A percentile compares a stretch with the other conserved stretches of the same genome.
These are phyloP conservation scores for Lamproptera curius DNA, from an alignment of 2,888 invertebrate species.

Conservation along the genomic window DNA sequence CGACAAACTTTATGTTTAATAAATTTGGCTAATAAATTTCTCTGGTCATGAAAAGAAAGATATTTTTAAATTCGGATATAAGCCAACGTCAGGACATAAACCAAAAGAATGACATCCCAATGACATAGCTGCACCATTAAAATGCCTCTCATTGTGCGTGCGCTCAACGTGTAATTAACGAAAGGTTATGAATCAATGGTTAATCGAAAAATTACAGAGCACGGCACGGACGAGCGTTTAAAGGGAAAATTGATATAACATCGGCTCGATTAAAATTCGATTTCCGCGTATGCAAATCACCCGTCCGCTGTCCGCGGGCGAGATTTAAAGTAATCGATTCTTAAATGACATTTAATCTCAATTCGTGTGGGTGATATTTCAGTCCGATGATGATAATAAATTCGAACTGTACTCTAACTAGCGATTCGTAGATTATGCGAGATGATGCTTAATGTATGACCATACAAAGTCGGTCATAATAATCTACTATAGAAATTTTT, in stretches of 20 bases:
- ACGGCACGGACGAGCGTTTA: slow-evolving; percentile 6
- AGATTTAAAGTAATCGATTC: slow-evolving; percentile 10
- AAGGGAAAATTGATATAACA: slow-evolving; percentile 18
- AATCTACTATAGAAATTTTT: no score
- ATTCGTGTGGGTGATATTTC: not conserved
- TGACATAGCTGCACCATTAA: slow-evolving; percentile 10
- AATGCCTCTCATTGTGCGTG: slow-evolving; percentile 7
- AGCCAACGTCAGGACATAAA: slow-evolving; percentile 2
- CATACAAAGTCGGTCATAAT: no score
- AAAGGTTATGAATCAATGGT: slow-evolving; percentile 17
- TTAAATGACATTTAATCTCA: slow-evolving; percentile 4
- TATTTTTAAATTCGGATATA: no score
- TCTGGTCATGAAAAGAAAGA: no score
- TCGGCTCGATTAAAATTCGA: slow-evolving; percentile 14
- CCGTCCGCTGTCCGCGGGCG: not conserved
- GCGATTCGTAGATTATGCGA: no score
- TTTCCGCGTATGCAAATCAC: slow-evolving; percentile 19
- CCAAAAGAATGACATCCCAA: slow-evolving; percentile 11
- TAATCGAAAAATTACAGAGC: slow-evolving; percentile 20
- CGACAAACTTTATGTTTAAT: no score
- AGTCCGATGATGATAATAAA: not conserved
- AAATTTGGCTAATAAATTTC: no score
- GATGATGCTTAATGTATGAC: no score
- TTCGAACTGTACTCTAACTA: no score
- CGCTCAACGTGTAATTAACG: slow-evolving; percentile 12